Base-by-base conservation (phyloP, 2,113 vertebrate genomes). In the Plestiodon gilberti region DNA sequence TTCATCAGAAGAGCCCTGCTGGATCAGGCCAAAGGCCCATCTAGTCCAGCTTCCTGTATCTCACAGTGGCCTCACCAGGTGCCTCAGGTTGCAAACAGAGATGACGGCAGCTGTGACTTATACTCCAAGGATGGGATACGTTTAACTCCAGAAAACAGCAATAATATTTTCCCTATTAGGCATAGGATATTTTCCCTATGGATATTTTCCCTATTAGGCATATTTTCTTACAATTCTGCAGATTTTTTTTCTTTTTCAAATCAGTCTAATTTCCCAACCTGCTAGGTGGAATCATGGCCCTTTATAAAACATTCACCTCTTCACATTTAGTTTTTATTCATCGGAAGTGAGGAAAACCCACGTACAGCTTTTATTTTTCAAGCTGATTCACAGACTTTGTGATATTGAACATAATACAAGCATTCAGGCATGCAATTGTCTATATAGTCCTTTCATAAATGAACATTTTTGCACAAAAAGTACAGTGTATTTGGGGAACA, bases 81-180 rank as follows among this genome's bases (percentile, higher is more conserved):
- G n/a, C n/a, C n/a, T n/a, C n/a, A n/a, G n/a, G n/a, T 91, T 81
- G 71, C 14, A 59, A 79, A 91, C 89, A 94, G 94, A 87, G 69
- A 89, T 78, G 89, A 48, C 80, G 82, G 84, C 79, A 85, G 78
- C 87, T 94, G 80, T 78, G n/a, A n/a, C n/a, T n/a, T n/a, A 86
- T 89, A 95, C 89, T 91, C 84, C 65, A 88, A 89, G 88, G 92
- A 80, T 95, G 89, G 88, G 92, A 80, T 95, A 93, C 87, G 83
- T 81, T 85, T 92, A 93, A 88, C 77, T 70, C 1, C 84, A 79
- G 73, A 92, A 93, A 92, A 91, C 71, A 93, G 92, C 81, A 91
- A 87, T 89, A 90, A 89, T 89, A 91, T 80, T 67, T n/a, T n/a
- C n/a, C n/a, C 75, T 80, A 90, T 92, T 90, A 94, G 83, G 83